Percentiles rank a stretch among this genome's conserved stretches.
These are phyloP conservation scores for Atherinosoma microstoma DNA, from an alignment of 2,797 vertebrate genomes.

Conservation along the genomic window DNA sequence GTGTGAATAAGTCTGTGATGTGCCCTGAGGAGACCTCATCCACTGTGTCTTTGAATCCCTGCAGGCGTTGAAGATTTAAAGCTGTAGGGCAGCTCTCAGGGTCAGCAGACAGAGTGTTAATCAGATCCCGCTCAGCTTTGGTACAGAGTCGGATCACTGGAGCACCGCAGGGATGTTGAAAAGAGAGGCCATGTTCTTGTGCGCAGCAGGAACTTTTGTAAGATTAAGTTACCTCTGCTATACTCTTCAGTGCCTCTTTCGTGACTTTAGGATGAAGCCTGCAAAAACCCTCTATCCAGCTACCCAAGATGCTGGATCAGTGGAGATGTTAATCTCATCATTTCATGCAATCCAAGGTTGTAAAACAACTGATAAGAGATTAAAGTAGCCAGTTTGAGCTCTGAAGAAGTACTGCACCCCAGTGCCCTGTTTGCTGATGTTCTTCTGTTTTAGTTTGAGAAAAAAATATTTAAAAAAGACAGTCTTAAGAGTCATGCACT, in stretches of 20 bases:
- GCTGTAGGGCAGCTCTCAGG: slow-evolving; percentile 42
- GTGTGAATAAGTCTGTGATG: slow-evolving; percentile 40
- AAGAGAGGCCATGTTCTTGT: slow-evolving; percentile 27
- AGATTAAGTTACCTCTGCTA: slow-evolving; percentile 47
- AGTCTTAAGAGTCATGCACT: background rate
- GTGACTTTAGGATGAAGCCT: slow-evolving; percentile 21
- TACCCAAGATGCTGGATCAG: slow-evolving; percentile 10
- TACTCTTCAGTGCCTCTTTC: slow-evolving; percentile 29
- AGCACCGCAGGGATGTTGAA: slow-evolving; percentile 49
- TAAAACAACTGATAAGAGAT: slow-evolving; percentile 23
- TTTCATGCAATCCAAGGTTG: slow-evolving; percentile 19
- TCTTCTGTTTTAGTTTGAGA: background rate
- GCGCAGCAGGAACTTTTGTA: slow-evolving; percentile 33
- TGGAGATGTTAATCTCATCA: slow-evolving; percentile 31
- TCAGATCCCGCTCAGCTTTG: slow-evolving; percentile 54
- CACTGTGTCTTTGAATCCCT: slow-evolving; percentile 42
- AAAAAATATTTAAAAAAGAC: background rate
- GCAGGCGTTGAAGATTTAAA: slow-evolving; percentile 55
- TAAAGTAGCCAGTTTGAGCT: background rate
- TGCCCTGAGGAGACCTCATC: slow-evolving; percentile 59
- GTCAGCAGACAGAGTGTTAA: slow-evolving; percentile 61
- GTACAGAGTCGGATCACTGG: slow-evolving; percentile 25
- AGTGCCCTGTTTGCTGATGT: background rate
- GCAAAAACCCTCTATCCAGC: slow-evolving; percentile 4
- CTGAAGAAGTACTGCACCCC: background rate